Conservation (phyloP, 2,113 vertebrate genomes). For the Indri indri region DNA sequence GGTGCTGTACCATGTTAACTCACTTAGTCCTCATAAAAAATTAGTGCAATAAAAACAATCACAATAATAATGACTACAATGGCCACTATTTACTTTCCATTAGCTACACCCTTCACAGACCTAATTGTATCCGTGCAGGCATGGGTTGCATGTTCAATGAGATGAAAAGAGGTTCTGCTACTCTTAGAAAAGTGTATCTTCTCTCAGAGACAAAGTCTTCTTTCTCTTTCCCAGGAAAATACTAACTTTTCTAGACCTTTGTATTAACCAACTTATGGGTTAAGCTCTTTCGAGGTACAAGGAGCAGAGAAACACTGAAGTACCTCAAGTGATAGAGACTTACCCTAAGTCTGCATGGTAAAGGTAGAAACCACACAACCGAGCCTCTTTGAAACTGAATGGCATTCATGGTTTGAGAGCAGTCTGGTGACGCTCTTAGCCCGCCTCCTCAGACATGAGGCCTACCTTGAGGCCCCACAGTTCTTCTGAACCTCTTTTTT, state of each 20-base stretch:
- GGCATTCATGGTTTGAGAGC: not conserved
- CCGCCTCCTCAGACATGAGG: not conserved
- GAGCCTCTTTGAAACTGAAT: not conserved
- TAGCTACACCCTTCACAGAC: not conserved
- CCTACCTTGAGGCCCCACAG: not conserved
- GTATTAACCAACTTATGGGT: not conserved
- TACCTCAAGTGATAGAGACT: not conserved
- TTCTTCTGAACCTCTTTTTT: not conserved
- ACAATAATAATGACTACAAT: not conserved
- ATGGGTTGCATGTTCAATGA: not conserved
- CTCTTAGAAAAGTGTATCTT: not conserved
- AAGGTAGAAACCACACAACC: not conserved
- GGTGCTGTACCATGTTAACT: not conserved
- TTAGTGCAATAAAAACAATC: not conserved
- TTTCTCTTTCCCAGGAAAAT: not conserved
- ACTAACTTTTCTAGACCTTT: not conserved
- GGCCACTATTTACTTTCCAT: not conserved
- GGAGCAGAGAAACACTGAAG: not conserved
- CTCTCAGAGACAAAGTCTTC: not conserved
- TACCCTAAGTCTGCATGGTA: not conserved
- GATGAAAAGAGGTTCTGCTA: not conserved
- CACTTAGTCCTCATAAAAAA: not conserved
- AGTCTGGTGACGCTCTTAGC: not conserved
- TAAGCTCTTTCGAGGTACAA: not conserved
- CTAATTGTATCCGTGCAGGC: no score